Conservation (phyloP, 1,140 invertebrate genomes). For the Maniola jurtina region DNA sequence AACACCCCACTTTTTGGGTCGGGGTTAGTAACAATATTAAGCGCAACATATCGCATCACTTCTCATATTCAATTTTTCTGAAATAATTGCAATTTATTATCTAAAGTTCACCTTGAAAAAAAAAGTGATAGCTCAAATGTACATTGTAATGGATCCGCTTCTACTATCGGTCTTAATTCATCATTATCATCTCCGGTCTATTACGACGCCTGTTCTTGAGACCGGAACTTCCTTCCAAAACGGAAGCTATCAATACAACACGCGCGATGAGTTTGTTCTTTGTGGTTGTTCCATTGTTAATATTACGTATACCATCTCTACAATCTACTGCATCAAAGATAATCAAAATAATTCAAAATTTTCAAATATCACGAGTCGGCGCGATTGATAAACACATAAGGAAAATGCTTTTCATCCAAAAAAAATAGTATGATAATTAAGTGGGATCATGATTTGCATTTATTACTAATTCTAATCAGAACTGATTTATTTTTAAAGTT, state of each 20-base stretch:
- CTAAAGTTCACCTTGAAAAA: not conserved
- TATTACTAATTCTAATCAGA: too few species aligned
- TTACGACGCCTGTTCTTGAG: conserved; percentile 5
- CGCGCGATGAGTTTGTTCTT: conserved; percentile 2
- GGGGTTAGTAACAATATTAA: too few species aligned
- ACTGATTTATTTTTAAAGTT: too few species aligned
- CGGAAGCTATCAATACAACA: conserved; percentile 7
- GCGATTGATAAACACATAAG: too few species aligned
- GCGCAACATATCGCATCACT: too few species aligned
- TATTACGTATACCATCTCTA: not conserved
- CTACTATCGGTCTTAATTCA: conserved; percentile 1
- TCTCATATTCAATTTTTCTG: too few species aligned
- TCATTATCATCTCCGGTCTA: conserved; percentile 6
- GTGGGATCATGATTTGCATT: too few species aligned
- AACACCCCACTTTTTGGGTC: too few species aligned
- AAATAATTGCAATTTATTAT: not conserved
- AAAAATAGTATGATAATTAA: too few species aligned
- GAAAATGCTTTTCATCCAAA: too few species aligned
- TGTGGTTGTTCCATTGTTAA: not conserved
- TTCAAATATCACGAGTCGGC: too few species aligned
- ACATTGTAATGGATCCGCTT: conserved; percentile 2
- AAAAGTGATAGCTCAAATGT: not conserved
- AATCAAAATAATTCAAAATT: too few species aligned
- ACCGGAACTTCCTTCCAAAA: conserved; percentile 11
- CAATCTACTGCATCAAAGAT: not conserved